Percentiles rank a stretch among this genome's conserved stretches.
phyloP scores from a whole-genome alignment of 2,113 vertebrate species.

The Hiodon alosoides region DNA sequence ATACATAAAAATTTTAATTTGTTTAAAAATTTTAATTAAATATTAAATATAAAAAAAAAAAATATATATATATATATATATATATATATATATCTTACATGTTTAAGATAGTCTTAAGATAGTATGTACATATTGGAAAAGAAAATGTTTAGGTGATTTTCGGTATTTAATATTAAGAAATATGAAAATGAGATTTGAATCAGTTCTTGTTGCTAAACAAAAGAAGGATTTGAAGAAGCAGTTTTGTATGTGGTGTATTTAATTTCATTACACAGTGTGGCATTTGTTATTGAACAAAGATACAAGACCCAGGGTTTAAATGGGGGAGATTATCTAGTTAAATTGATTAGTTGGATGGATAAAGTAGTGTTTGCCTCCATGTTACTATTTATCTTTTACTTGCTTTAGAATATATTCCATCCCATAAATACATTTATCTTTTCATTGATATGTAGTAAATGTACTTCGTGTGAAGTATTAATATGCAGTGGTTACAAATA shows the following conservation, averaged over 20 bases:
- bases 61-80: no score
- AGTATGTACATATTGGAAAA: no score
- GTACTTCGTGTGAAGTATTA: not conserved
- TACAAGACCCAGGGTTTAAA: not conserved
- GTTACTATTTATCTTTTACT: not conserved
- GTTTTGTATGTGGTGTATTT: not conserved
- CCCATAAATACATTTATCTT: not conserved
- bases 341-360: not conserved
- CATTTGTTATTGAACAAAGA: not conserved
- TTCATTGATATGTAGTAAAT: not conserved
- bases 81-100: not conserved
- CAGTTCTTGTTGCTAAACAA: not conserved
- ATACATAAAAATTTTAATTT: no score
- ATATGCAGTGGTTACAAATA: not conserved
- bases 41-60: slow-evolving; percentile 6
- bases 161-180: slow-evolving; percentile 9
- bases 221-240: not conserved
- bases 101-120: no score
- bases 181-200: not conserved
- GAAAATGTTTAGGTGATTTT: not conserved
- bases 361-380: not conserved
- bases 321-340: not conserved
- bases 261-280: not conserved
- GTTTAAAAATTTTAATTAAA: not conserved
- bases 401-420: not conserved